phyloP scores from a whole-genome alignment of 2,888 invertebrate genomes.

The Parnassius smintheus region DNA sequence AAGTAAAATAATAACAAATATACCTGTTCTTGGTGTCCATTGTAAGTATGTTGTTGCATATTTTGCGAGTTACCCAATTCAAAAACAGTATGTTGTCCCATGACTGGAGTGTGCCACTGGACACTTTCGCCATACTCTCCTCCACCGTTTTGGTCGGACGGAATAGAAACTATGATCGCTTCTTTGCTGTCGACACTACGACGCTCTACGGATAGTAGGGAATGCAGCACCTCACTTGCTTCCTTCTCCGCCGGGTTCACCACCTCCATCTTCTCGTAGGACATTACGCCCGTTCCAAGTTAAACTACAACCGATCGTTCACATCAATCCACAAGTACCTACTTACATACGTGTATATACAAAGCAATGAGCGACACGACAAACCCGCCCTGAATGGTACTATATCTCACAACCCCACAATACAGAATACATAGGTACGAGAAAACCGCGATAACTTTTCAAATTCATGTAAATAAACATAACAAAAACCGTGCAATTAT shows the following conservation, averaged over 20 bases:
- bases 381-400: slow-evolving; percentile 65
- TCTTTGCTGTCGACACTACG: slow-evolving; percentile 82
- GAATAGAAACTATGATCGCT: slow-evolving; percentile 75
- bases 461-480: slow-evolving; percentile 82
- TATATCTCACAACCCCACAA: slow-evolving; percentile 53
- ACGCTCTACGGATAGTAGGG: slow-evolving; percentile 84
- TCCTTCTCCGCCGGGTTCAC: slow-evolving; percentile 86
- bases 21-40: slow-evolving; percentile 77
- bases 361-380: slow-evolving; percentile 59
- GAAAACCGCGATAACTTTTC: slow-evolving; percentile 80
- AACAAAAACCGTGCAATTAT: slow-evolving; percentile 82
- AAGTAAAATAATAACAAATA: background rate
- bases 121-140: slow-evolving; percentile 78
- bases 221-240: slow-evolving; percentile 86
- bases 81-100: slow-evolving; percentile 77
- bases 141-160: slow-evolving; percentile 67
- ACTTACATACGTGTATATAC: slow-evolving; percentile 74
- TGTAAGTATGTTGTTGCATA: slow-evolving; percentile 73
- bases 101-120: slow-evolving; percentile 84
- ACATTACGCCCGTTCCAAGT: slow-evolving; percentile 59
- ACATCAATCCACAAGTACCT: slow-evolving; percentile 74
- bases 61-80: slow-evolving; percentile 66
- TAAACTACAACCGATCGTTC: slow-evolving; percentile 71
- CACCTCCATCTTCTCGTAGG: slow-evolving; percentile 82
- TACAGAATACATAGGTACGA: slow-evolving; percentile 49